Evolutionary conservation across 2,797 vertebrate genomes (phyloP).

Genomic region (Numenius phaeopus): DNA sequence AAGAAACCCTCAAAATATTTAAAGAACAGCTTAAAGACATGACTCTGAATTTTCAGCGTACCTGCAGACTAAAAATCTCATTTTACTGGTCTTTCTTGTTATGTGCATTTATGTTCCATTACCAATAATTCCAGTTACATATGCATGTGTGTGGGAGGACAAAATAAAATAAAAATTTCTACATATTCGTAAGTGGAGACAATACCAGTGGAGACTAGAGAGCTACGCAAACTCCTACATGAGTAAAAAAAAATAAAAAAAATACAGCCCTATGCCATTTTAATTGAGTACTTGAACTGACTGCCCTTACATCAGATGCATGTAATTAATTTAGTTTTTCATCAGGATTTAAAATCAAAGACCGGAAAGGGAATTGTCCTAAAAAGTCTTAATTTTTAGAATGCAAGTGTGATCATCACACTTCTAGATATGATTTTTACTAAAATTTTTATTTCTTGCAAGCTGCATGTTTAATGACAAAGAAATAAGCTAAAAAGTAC

Average conservation of each 20-base stretch:
- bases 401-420: not conserved
- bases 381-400: not conserved
- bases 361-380: not conserved
- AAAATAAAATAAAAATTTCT: not conserved
- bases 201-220: not conserved
- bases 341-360: not conserved
- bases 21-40: not conserved
- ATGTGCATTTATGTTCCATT: not conserved
- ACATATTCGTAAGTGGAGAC: not conserved
- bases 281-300: not conserved
- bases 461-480: not conserved
- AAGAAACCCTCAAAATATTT: not conserved
- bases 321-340: not conserved
- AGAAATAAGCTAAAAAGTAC: not conserved
- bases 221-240: not conserved
- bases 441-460: not conserved
- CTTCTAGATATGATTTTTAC: not conserved
- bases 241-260: not conserved
- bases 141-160: rapidly evolving
- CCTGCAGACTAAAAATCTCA: not conserved
- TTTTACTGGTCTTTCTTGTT: not conserved
- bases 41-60: not conserved
- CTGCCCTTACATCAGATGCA: not conserved
- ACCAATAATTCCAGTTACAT: not conserved
- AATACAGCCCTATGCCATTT: not conserved